These are phyloP conservation scores for Melanotaenia pygmaea DNA, from an alignment of 2,797 vertebrate species.

Conservation along the genomic window DNA sequence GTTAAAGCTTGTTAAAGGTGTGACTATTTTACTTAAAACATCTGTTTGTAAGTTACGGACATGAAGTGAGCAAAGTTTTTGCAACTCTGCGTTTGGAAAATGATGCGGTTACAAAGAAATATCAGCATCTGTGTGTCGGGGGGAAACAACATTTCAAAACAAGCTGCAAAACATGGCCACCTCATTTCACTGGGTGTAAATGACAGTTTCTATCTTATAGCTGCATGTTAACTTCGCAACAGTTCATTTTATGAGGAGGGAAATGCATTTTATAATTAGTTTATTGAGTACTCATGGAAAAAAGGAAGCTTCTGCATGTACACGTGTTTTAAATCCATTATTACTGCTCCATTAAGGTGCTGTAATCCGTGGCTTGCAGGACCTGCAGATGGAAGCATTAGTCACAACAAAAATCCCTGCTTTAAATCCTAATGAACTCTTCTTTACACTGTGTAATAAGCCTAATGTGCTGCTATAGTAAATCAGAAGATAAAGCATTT, in stretches of 20 bases:
- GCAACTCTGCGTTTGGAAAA: not conserved
- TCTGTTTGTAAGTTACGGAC: not conserved
- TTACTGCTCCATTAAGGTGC: not conserved
- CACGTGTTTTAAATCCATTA: slow-evolving; percentile 2
- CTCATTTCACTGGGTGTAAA: slow-evolving; percentile 10
- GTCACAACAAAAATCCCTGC: slow-evolving; percentile 32
- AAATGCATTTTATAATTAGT: not conserved
- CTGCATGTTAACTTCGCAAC: not conserved
- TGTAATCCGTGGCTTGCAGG: slow-evolving; percentile 2
- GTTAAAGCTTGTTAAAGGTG: not conserved
- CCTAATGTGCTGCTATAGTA: slow-evolving; percentile 13
- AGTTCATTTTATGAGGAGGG: not conserved
- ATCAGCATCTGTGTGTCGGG: not conserved
- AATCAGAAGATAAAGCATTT: slow-evolving; percentile 23
- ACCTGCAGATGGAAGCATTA: slow-evolving; percentile 15
- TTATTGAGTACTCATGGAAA: not conserved
- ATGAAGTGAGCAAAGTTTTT: not conserved
- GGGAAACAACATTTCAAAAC: not conserved
- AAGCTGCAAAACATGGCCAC: not conserved
- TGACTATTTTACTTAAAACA: not conserved
- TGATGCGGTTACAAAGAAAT: not conserved
- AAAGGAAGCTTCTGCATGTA: slow-evolving; percentile 2
- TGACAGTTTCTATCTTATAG: not conserved
- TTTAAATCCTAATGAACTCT: slow-evolving; percentile 22
- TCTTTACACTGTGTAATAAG: slow-evolving; percentile 32